Evolutionary conservation across 2,797 vertebrate genomes (phyloP), one percentile per base, ranked within the genome.

Genomic region (Choloepus didactylus): DNA sequence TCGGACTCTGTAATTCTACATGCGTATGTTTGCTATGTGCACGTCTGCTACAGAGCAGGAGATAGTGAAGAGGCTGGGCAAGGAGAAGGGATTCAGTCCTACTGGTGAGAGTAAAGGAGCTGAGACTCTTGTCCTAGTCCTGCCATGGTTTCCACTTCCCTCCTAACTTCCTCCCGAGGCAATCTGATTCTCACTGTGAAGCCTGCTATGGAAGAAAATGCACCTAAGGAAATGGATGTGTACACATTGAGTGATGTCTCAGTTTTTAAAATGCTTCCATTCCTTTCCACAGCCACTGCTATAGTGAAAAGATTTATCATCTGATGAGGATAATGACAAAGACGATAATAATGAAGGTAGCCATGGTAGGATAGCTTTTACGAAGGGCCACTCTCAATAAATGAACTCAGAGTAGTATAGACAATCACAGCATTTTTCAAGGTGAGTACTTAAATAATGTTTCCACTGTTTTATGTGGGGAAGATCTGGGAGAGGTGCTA

Each of bases 1-100:
- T 56, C 1, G 18, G 49, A 90, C 23, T 38, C 67, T 56, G 85
- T 44, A 88, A 88, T 23, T n/a, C 25, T 19, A 9, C 1, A 0
- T 8, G 41, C 31, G 11, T 18, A 21, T 27, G 8, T 6, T 6
- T 10, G 25, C 27, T 1, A 35, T 5, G 41, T 44, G 41, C 41
- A 44, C 41, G 8, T 6, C 6, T 10, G 25, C 27, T 1, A 35
- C 2, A 59, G 31, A 93, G 11, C n/a, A n/a, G n/a, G 29, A 16
- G 16, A 19, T 0, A 11, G 14, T 14, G 19, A 83, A 38, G 6
- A 75, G 5, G 4, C 6, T 44, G 9, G 27, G 10, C 4, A 8
- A 64, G 44, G 49, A 87, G 35, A 38, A 44, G 35, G 19, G 6
- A 88, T 6, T 29, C 0, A 29, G 29, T 23, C 77, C 23, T 4